A percentile compares a stretch with the other conserved stretches of the same genome.
These are phyloP conservation scores for Pelvicachromis taeniatus DNA, from an alignment of 2,113 vertebrate species.

Conservation along the genomic window DNA sequence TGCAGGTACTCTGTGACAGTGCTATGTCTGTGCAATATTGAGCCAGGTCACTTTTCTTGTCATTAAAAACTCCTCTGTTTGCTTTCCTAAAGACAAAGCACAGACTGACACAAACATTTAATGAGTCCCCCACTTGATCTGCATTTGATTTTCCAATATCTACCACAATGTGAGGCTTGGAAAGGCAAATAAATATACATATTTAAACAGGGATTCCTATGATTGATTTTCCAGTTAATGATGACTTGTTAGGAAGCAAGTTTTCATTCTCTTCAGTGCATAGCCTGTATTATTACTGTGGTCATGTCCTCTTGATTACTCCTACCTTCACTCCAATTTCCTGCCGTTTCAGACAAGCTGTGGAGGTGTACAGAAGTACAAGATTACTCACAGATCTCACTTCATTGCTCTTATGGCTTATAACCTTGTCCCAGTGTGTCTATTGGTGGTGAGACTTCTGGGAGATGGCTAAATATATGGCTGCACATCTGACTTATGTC, in stretches of 20 bases:
- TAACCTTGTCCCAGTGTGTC: not conserved
- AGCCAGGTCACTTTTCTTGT: not conserved
- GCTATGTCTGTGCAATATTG: not conserved
- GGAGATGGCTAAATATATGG: not conserved
- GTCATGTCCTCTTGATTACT: not conserved
- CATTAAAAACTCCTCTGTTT: not conserved
- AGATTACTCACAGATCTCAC: not conserved
- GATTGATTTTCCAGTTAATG: not conserved
- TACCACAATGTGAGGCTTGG: not conserved
- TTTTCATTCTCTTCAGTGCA: not conserved
- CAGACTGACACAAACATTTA: not conserved
- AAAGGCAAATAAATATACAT: not conserved
- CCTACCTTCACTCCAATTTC: slow-evolving; percentile 15
- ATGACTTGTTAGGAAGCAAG: not conserved
- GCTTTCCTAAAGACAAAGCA: not conserved
- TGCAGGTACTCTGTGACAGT: not conserved
- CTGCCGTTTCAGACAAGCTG: slow-evolving; percentile 13
- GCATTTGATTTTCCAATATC: not conserved
- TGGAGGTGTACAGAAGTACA: slow-evolving; percentile 15
- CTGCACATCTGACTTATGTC: not conserved
- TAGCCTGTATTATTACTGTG: not conserved
- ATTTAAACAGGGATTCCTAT: not conserved
- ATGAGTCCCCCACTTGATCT: not conserved
- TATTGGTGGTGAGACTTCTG: not conserved
- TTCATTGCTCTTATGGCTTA: not conserved